These are phyloP conservation scores for Rotaria sp. DNA, from an alignment of 2,888 invertebrate genomes.

Conservation along the genomic window DNA sequence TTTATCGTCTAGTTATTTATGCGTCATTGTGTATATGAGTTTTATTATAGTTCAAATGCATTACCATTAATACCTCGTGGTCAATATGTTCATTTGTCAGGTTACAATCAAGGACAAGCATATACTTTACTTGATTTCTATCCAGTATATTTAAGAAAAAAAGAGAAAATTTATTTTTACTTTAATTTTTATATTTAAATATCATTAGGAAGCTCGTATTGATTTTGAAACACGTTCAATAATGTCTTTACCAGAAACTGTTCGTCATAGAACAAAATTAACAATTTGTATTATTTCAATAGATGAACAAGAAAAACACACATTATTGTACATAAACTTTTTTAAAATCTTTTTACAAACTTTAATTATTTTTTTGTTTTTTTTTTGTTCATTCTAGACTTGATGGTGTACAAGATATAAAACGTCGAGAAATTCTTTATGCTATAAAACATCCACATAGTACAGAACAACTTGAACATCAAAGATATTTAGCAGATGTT, in stretches of 20 bases:
- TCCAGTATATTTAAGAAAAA: slow-evolving; percentile 44
- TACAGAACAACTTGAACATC: slow-evolving; percentile 22
- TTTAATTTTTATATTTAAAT: slow-evolving; percentile 29
- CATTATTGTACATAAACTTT: not conserved
- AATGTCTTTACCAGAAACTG: slow-evolving; percentile 48
- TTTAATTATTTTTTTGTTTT: too few species aligned
- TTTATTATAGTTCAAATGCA: slow-evolving; percentile 50
- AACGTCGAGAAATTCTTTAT: slow-evolving; percentile 27
- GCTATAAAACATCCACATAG: slow-evolving; percentile 18
- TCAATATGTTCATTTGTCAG: slow-evolving; percentile 45
- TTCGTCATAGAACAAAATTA: slow-evolving; percentile 39
- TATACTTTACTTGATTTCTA: slow-evolving; percentile 50
- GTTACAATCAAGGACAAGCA: slow-evolving; percentile 46
- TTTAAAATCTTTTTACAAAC: not conserved
- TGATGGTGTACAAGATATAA: slow-evolving; percentile 9
- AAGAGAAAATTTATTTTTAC: not conserved
- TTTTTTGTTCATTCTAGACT: not conserved
- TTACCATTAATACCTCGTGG: slow-evolving; percentile 51
- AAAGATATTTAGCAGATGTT: slow-evolving; percentile 15
- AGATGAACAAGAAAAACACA: slow-evolving; percentile 2
- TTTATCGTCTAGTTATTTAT: too few species aligned
- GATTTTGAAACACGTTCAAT: slow-evolving; percentile 46
- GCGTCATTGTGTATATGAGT: not conserved
- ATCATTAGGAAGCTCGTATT: slow-evolving; percentile 47
- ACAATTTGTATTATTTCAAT: not conserved